Conservation (phyloP, 2,113 vertebrate species). For the Zosterops japonicus region DNA sequence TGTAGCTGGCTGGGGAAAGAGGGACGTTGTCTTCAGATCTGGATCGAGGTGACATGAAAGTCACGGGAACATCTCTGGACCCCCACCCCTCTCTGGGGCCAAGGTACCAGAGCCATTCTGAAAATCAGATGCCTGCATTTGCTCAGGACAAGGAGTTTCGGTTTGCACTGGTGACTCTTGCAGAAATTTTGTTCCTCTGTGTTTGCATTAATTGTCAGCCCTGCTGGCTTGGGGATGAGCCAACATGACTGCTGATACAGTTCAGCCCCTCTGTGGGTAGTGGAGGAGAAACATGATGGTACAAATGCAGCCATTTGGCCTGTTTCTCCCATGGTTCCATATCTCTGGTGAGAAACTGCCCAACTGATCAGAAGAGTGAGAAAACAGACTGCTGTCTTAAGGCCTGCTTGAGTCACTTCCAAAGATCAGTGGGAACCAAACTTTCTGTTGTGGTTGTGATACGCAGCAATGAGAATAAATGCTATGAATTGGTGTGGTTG, state of each 20-base stretch:
- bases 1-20: not conserved
- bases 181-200: not conserved
- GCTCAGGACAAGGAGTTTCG: not conserved
- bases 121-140: not conserved
- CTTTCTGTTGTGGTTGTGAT: not conserved
- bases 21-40: not conserved
- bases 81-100: not conserved
- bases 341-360: not conserved
- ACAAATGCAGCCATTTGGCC: rapidly evolving
- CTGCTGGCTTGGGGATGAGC: not conserved
- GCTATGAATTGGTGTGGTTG: not conserved
- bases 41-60: not conserved
- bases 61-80: rapidly evolving
- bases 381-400: not conserved
- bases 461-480: not conserved
- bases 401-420: not conserved
- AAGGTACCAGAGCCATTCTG: not conserved
- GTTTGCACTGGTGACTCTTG: not conserved
- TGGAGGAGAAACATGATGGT: not conserved
- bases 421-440: not conserved
- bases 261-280: not conserved
- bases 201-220: not conserved
- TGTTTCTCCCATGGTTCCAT: not conserved
- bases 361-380: not conserved
- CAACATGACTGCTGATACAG: not conserved